Conservation (phyloP, 2,888 invertebrate genomes). For the Scaptodrosophila latifasciaeformis region DNA sequence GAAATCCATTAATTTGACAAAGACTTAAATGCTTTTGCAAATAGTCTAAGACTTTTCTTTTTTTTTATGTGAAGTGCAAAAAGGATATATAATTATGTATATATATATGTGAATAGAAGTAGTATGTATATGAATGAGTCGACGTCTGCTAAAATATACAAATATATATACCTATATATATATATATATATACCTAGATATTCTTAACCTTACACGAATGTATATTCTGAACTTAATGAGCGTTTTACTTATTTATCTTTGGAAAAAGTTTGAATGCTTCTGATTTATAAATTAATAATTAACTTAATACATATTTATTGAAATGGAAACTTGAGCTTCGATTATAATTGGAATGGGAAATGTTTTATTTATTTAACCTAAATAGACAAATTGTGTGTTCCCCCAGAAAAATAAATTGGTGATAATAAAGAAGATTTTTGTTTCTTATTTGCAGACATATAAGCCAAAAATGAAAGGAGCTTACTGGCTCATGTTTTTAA, state of each 20-base stretch:
- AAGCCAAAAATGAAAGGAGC: neutral
- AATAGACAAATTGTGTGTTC: too few species aligned
- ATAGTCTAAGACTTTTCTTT: neutral
- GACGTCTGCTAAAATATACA: neutral
- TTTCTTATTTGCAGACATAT: too few species aligned
- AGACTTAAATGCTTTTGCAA: constrained; percentile 1
- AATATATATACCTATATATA: constrained; percentile 3
- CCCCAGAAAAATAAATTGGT: too few species aligned
- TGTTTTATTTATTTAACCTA: neutral
- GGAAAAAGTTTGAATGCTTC: neutral
- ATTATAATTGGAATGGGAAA: neutral
- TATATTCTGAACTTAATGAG: neutral
- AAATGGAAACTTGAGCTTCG: neutral
- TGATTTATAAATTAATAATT: neutral
- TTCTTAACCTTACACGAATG: neutral
- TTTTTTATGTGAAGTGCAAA: neutral
- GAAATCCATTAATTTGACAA: neutral
- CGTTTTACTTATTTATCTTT: neutral
- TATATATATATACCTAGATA: constrained; percentile 8
- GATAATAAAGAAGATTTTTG: too few species aligned
- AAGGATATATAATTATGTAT: neutral
- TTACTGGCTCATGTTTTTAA: neutral
- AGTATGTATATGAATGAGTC: neutral
- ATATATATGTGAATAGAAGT: neutral
- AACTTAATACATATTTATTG: neutral